Evolutionary conservation across 2,888 invertebrate genomes (phyloP), one percentile per base, ranked within the genome.

Genomic region (Theodoxus fluviatilis): DNA sequence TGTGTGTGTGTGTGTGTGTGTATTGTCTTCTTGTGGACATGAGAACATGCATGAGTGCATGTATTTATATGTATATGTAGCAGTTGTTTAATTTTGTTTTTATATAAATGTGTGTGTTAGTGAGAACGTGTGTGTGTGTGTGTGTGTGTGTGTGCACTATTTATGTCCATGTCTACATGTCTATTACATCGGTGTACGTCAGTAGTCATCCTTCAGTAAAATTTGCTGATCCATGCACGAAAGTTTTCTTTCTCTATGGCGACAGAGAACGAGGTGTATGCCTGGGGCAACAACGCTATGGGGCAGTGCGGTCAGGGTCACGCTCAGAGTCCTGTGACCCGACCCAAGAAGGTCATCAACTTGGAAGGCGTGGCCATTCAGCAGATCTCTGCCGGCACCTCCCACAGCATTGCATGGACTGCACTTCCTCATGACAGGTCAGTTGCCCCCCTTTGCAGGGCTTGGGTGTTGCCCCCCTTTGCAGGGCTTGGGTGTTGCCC

Each of bases 261-360:
- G 73, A 47, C 77, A 86, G 86, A 86, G 37, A 84, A 84, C 77
- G 82, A 85, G 73, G 86, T 88, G 33, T 90, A 89, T 82, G 89
- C 90, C 0, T 91, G 90, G 91, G 91, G 91, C n/a, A 90, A 89
- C 76, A 91, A 91, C 82, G 89, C 90, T 0, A 90, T 91, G 90
- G 91, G 91, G 1, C 91, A 91, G 82, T 91, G 91, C 84, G 91
- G 91, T 0, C 90, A 90, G 77, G 91, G 91, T 2, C 90, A 91
- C 82, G 88, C 89, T 0, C 90, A 90, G 47, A 90, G 90, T 72
- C 91, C 91, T 3, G 87, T 91, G 3, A 88, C 89, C 1, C 84
- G 89, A 66, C 91, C 91, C 1, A 85, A 88, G 57, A 90, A 89
- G 80, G 90, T 91, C 0, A 81, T 89, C 35, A 90, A 90, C 1